phyloP scores from a whole-genome alignment of 92 coral and sea anemone genomes.

The Epizoanthus scotinus region DNA sequence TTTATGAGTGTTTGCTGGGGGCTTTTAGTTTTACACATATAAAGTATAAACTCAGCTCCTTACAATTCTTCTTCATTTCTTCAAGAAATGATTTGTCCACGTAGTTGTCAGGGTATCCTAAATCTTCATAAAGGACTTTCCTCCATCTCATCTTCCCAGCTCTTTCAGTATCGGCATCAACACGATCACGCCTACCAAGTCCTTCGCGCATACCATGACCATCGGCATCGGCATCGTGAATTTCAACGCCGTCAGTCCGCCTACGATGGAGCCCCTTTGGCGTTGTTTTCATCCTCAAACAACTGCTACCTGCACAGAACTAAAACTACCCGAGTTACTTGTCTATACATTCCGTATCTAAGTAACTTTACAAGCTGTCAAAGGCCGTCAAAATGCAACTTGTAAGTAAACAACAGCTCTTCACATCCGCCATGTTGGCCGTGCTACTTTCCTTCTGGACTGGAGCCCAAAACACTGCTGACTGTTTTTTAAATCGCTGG shows the following conservation, averaged over 20 bases:
- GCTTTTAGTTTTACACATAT: too few relatives aligned
- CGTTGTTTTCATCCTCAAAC: neutral
- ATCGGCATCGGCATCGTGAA: neutral
- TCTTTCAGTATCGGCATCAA: neutral
- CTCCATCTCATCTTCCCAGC: constrained; percentile 64
- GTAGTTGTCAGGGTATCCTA: constrained; percentile 92
- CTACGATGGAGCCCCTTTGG: neutral
- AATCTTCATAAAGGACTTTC: constrained; percentile 88
- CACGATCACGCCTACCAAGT: neutral
- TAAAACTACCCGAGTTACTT: neutral
- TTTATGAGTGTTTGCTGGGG: too few relatives aligned
- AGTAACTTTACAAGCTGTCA: too few relatives aligned
- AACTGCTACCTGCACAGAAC: neutral
- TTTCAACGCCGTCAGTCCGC: neutral
- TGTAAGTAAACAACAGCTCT: too few relatives aligned
- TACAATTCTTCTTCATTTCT: constrained; percentile 91
- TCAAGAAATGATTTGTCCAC: constrained; percentile 94
- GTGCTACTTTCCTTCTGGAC: neutral
- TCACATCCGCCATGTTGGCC: constrained; percentile 16
- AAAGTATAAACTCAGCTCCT: constrained; percentile 11
- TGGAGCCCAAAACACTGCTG: constrained; percentile 5
- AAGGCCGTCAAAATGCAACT: too few relatives aligned
- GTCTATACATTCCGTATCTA: neutral
- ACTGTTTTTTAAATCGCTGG: neutral
- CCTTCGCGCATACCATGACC: too few relatives aligned